Evolutionary conservation across 2,797 vertebrate species (phyloP), one percentile per base, ranked within the genome.

Genomic region (Oophaga sylvatica): DNA sequence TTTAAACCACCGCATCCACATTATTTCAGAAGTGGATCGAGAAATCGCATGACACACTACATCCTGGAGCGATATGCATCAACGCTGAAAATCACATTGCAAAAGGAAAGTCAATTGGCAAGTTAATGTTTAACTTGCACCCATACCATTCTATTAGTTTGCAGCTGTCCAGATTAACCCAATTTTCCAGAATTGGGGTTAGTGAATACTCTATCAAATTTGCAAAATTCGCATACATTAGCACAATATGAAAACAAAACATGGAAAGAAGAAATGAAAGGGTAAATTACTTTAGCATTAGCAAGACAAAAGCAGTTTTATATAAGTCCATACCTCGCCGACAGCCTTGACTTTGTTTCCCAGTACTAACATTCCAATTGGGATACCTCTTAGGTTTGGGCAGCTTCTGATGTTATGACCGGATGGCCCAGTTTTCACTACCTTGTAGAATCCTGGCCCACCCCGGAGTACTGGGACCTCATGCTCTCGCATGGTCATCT

Each of bases 281-380:
- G 84, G 93, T 92, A 92, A 90, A 90, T 75, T 93, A 90, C 0
- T 90, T 91, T 93, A 91, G 89, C 91, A 93, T 80, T 85, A 83
- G 75, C 57, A 89, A 89, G 93, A 92, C 93, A 94, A 87, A 92
- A 92, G 93, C 82, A 88, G 93, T 91, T 94, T 94, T 91, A 94
- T 94, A 93, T 93, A 95, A 96, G 93, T 96, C 93, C 96, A 95
- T 96, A 96, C 98, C 98, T 99, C 98, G 97, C 98, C 98, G 96
- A 99, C 96, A 93, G 98, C 98, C 96, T 99, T 99, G 97, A 99
- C 97, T 97, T 97, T 99, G 98, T 99, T 99, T 96, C 98, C 98
- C 97, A 99, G 98, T 95, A 99, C 98, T 99, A 99, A 99, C 98
- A 99, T 99, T 99, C 98, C 98, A 99, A 99, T 99, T 96, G 98